Percentiles rank a stretch among this genome's conserved stretches.
Evolutionary conservation across 2,797 vertebrate genomes (phyloP).

Genomic region (Sibirionetta formosa): DNA sequence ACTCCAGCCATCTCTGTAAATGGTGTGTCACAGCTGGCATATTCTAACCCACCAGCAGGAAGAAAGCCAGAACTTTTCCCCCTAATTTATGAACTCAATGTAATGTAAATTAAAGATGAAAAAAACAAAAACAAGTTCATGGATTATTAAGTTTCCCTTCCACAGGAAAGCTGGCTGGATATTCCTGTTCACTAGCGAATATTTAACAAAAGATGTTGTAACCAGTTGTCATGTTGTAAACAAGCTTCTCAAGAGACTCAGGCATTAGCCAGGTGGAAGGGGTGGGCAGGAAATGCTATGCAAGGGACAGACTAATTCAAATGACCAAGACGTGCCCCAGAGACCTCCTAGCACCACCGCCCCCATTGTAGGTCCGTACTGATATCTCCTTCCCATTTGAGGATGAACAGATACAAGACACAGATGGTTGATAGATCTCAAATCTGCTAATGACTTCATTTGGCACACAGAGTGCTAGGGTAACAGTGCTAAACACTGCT

Average conservation of each 20-base stretch:
- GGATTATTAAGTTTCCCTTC: conserved; percentile 21
- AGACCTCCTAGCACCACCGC: not conserved
- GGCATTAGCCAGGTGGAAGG: not conserved
- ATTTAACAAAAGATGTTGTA: not conserved
- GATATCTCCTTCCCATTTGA: not conserved
- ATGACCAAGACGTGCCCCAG: not conserved
- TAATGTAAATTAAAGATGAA: conserved; percentile 11
- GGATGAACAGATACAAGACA: not conserved
- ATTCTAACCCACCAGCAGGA: not conserved
- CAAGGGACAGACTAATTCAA: not conserved
- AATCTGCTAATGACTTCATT: conserved; percentile 26
- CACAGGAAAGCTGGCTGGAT: not conserved
- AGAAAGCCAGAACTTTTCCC: not conserved
- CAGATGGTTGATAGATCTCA: conserved; percentile 31
- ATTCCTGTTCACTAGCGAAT: not conserved
- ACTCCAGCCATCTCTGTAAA: not conserved
- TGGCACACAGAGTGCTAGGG: not conserved
- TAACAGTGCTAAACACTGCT: not conserved
- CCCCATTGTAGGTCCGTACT: not conserved
- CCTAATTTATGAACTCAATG: not conserved
- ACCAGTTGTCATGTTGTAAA: not conserved
- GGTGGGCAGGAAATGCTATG: not conserved
- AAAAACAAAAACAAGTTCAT: not conserved
- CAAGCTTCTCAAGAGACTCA: not conserved
- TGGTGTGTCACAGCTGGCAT: not conserved